Conservation (phyloP, 1,140 invertebrate species). For the Conus betulinus region DNA sequence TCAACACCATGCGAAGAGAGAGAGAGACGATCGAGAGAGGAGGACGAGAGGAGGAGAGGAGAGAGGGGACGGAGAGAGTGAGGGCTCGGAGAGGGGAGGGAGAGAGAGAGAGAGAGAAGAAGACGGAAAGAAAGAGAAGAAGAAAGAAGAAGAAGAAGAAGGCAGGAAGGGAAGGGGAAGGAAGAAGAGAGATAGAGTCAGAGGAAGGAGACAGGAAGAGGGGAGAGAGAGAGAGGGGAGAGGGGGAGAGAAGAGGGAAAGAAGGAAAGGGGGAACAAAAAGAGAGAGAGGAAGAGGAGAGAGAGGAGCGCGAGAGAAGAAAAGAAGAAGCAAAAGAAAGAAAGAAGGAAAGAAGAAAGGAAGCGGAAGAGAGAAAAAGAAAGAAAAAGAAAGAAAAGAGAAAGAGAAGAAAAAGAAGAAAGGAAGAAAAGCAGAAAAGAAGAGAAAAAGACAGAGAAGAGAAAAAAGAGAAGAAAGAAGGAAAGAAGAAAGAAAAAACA, state of each 20-base stretch:
- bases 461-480: neutral
- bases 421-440: neutral
- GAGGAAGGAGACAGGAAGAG: neutral
- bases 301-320: neutral
- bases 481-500: neutral
- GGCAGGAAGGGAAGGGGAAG: neutral
- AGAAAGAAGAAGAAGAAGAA: neutral
- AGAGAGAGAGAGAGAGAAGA: constrained; percentile 1
- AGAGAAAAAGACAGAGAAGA: neutral
- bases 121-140: neutral
- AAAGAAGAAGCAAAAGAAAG: neutral
- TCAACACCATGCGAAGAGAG: neutral
- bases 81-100: neutral
- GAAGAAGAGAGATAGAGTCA: neutral
- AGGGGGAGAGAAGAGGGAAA: neutral
- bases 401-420: neutral
- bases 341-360: neutral
- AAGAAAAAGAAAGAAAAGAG: neutral
- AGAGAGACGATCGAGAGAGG: neutral
- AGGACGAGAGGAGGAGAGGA: neutral
- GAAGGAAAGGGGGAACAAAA: neutral
- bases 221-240: neutral
- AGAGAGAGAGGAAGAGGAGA: neutral
- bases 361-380: neutral
- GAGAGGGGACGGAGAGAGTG: neutral